Conservation (phyloP, 2,888 invertebrate species). For the Sminthurinus aureus region DNA sequence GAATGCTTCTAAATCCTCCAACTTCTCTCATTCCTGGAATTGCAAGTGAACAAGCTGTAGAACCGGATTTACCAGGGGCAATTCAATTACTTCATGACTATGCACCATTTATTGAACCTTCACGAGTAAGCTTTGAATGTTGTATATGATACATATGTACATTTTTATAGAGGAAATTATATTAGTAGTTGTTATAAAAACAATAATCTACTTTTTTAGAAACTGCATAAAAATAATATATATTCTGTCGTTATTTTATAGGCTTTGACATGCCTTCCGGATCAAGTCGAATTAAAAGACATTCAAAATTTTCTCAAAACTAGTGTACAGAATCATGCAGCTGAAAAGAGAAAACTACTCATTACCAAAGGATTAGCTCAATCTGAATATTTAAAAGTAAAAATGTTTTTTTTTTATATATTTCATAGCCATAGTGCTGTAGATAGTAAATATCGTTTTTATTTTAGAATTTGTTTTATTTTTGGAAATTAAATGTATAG, state of each 20-base stretch:
- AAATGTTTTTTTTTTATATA: conserved; percentile 22
- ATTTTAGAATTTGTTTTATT: too few species aligned
- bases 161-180: too few species aligned
- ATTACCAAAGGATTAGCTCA: conserved; percentile 83
- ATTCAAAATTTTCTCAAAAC: conserved; percentile 81
- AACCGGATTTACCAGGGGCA: conserved; percentile 81
- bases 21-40: conserved; percentile 65
- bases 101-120: conserved; percentile 83
- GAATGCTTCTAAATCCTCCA: conserved; percentile 68
- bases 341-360: conserved; percentile 76
- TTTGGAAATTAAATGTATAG: not conserved
- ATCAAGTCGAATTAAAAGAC: conserved; percentile 77
- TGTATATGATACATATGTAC: not conserved
- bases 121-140: conserved; percentile 68
- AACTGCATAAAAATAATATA: too few species aligned
- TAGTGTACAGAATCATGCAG: conserved; percentile 77
- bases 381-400: conserved; percentile 83
- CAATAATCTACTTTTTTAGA: too few species aligned
- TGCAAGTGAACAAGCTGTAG: conserved; percentile 64
- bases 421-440: too few species aligned
- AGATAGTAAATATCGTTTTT: too few species aligned
- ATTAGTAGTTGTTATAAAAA: too few species aligned
- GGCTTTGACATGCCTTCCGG: conserved; percentile 81
- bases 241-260: conserved; percentile 60
- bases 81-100: conserved; percentile 82